Evolutionary conservation across 1,140 invertebrate species (phyloP).

Genomic region (Temnothorax curvispinosus): DNA sequence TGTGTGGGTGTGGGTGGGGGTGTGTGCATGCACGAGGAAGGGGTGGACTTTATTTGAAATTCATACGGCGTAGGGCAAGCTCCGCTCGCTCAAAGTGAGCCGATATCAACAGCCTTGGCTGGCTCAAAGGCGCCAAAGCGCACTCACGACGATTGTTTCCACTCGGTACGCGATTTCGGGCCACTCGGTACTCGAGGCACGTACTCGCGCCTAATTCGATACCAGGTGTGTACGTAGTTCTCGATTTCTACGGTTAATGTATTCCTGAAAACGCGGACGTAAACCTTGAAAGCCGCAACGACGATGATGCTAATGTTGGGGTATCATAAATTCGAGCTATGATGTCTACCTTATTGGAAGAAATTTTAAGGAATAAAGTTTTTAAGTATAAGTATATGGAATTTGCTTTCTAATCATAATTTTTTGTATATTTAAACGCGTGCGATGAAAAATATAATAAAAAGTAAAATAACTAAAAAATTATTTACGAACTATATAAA

Average conservation of each 20-base stretch:
- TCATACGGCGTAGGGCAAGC: constrained; percentile 66
- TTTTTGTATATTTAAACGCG: neutral
- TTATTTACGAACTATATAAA: neutral
- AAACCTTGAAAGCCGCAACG: neutral
- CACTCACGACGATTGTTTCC: constrained; percentile 66
- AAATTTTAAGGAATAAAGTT: neutral
- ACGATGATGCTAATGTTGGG: neutral
- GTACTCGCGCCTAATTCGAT: constrained; percentile 47
- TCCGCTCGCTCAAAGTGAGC: constrained; percentile 69
- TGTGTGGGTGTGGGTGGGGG: neutral
- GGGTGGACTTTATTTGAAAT: constrained; percentile 72
- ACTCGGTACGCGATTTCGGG: constrained; percentile 61
- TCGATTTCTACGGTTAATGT: constrained; percentile 38
- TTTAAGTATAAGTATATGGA: neutral
- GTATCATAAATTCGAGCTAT: neutral
- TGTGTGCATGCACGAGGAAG: neutral
- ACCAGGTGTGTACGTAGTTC: constrained; percentile 27
- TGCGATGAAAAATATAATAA: neutral
- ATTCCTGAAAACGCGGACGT: constrained; percentile 7
- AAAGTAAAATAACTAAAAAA: neutral
- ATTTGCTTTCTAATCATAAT: neutral
- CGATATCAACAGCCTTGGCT: constrained; percentile 71
- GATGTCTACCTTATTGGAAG: neutral
- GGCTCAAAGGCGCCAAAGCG: constrained; percentile 71
- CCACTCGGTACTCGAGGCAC: constrained; percentile 29